These are phyloP conservation scores for Coendou prehensilis DNA, from an alignment of 2,797 vertebrate genomes.

Conservation along the genomic window DNA sequence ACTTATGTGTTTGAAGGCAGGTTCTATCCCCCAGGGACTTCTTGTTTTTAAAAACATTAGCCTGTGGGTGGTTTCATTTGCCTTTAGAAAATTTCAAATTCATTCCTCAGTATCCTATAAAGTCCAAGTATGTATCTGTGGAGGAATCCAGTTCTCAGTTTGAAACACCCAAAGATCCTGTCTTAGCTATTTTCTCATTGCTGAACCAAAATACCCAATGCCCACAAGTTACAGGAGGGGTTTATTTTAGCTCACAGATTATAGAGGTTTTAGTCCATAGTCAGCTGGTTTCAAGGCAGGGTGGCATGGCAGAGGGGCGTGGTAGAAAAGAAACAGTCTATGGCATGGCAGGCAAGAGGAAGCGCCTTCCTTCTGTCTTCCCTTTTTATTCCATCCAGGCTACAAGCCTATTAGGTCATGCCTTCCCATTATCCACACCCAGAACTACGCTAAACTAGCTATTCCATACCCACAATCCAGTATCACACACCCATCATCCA, in stretches of 20 bases:
- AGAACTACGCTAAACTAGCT: neutral
- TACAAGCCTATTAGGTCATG: neutral
- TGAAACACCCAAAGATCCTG: neutral
- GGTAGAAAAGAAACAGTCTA: neutral
- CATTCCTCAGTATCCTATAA: neutral
- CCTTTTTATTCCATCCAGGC: neutral
- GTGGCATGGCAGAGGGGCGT: neutral
- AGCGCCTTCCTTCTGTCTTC: neutral
- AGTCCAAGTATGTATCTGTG: neutral
- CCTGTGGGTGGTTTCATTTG: neutral
- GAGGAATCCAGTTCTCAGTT: neutral
- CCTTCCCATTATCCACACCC: neutral
- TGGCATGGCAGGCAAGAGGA: neutral
- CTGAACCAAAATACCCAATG: neutral
- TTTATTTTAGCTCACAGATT: neutral
- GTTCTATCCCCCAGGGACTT: neutral
- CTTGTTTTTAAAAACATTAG: neutral
- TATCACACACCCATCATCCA: neutral
- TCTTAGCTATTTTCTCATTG: neutral
- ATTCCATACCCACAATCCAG: neutral
- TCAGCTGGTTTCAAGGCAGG: neutral
- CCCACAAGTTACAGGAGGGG: neutral
- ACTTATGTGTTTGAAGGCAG: neutral
- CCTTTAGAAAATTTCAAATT: slow-evolving; percentile 17
- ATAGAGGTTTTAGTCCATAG: neutral